Evolutionary conservation across 2,888 invertebrate genomes (phyloP).

Genomic region (Druceiella hillmani): DNA sequence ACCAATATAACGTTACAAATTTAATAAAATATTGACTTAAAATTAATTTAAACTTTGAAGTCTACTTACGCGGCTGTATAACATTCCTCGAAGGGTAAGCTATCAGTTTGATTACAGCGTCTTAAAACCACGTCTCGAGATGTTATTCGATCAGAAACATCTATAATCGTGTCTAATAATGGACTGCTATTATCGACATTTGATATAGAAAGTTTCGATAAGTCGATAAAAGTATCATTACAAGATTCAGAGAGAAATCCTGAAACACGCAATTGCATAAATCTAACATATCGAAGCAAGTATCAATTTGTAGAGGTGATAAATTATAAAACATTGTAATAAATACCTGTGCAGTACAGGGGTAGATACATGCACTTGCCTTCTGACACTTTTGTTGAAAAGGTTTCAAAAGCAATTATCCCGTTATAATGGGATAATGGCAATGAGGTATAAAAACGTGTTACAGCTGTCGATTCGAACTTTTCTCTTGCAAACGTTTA

Average conservation of each 20-base stretch:
- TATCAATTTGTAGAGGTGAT: constrained; percentile 27
- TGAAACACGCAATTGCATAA: constrained; percentile 28
- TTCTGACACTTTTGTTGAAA: constrained; percentile 47
- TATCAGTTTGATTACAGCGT: constrained; percentile 61
- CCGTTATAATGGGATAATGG: constrained; percentile 48
- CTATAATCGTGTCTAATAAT: constrained; percentile 42
- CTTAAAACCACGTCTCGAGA: constrained; percentile 53
- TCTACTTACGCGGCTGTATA: constrained; percentile 59
- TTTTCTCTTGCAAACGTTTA: no score
- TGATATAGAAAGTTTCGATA: constrained; percentile 49
- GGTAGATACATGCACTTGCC: constrained; percentile 56
- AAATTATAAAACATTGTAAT: constrained; percentile 12
- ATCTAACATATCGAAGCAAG: constrained; percentile 23
- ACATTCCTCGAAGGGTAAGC: constrained; percentile 58
- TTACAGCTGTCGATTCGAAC: no score
- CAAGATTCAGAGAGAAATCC: constrained; percentile 51
- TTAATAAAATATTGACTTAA: constrained; percentile 17
- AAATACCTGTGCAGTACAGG: constrained; percentile 51
- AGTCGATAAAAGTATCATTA: constrained; percentile 52
- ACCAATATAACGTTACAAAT: constrained; percentile 18
- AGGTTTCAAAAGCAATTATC: constrained; percentile 45
- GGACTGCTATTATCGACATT: constrained; percentile 43
- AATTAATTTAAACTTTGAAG: constrained; percentile 5
- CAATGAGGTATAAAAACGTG: no score
- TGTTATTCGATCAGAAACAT: constrained; percentile 33